Base-by-base conservation (phyloP, 1,140 invertebrate genomes). In the Anoplolepis gracilipes region DNA sequence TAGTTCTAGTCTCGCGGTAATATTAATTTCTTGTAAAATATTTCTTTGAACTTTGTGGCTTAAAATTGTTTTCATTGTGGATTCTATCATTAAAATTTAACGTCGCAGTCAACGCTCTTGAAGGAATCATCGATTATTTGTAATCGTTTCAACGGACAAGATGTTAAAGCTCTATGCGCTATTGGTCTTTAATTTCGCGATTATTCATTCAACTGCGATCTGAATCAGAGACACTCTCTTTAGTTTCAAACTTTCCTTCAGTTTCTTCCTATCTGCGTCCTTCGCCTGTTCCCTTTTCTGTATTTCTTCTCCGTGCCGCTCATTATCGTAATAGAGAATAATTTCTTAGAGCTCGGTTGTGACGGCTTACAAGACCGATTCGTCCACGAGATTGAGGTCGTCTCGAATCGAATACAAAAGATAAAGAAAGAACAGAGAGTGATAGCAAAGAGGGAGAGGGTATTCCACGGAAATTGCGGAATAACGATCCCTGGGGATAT, bases 271-370 rank as follows among this genome's bases (percentile, higher is more conserved):
- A 36, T 28, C n/a, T 39, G 3, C 4, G 22, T 25, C 19, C 28
- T 53, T 0, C 16, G 1, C 10, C 46, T 19, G 46, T 49, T 19
- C 33, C 22, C n/a, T 39, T 6, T 67, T 36, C 16, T 25, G 49
- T 81, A n/a, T 81, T 81, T 70, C 53, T 59, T 55, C 36, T 30
- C 42, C 65, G 30, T 53, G 39, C 79, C 61, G 25, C 72, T 85
- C 87, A 84, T 88, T 90, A 88, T 73, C 85, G 76, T 87, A 85
- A 88, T 88, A 86, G 72, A 76, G 81, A 84, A 79, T 64, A 85
- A 90, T 90, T 85, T 87, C 78, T 90, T 85, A 85, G 70, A 84
- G 36, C 84, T 46, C 70, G 70, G 33, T 4, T 61, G 82, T 36
- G 67, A 85, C 59, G 33, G 61, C 64, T 57, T 73, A 59, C 64